Evolutionary conservation across 2,113 vertebrate genomes (phyloP).

Genomic region (Mastomys coucha): DNA sequence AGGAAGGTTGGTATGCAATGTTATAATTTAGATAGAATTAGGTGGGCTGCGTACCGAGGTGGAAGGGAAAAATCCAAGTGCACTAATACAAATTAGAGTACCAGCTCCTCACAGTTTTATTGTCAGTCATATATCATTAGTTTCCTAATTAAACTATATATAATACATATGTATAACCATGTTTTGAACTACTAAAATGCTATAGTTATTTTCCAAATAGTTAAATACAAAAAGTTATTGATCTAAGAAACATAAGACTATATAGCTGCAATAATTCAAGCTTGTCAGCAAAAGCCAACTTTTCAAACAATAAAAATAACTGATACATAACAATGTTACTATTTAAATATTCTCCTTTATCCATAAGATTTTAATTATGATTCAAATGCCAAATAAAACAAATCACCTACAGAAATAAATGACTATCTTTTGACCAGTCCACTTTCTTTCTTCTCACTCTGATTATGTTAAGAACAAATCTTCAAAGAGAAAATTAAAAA

Average conservation of each 20-base stretch:
- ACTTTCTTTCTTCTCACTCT: slow-evolving; percentile 65
- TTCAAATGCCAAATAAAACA: slow-evolving; percentile 68
- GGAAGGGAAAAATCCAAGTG: slow-evolving; percentile 67
- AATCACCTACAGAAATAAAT: slow-evolving; percentile 66
- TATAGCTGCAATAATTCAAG: slow-evolving; percentile 76
- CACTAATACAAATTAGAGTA: slow-evolving; percentile 74
- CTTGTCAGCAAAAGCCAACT: slow-evolving; percentile 48
- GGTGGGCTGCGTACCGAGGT: slow-evolving; percentile 18
- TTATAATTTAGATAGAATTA: slow-evolving; percentile 57
- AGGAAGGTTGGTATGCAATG: slow-evolving; percentile 70
- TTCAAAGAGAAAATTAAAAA: slow-evolving; percentile 72
- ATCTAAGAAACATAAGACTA: slow-evolving; percentile 71
- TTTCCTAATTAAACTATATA: slow-evolving; percentile 83
- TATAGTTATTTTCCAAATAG: slow-evolving; percentile 83
- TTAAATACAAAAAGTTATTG: slow-evolving; percentile 80
- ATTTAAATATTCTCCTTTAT: slow-evolving; percentile 67
- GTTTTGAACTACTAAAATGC: slow-evolving; percentile 80
- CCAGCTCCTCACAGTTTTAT: slow-evolving; percentile 79
- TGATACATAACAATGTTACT: slow-evolving; percentile 67
- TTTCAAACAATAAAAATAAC: slow-evolving; percentile 67
- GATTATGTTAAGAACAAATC: slow-evolving; percentile 62
- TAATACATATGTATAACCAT: slow-evolving; percentile 77
- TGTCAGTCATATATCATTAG: slow-evolving; percentile 82
- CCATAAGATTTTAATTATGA: slow-evolving; percentile 80
- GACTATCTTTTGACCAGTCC: slow-evolving; percentile 46